Evolutionary conservation across 2,797 vertebrate species (phyloP).

Genomic region (Peromyscus attwateri): DNA sequence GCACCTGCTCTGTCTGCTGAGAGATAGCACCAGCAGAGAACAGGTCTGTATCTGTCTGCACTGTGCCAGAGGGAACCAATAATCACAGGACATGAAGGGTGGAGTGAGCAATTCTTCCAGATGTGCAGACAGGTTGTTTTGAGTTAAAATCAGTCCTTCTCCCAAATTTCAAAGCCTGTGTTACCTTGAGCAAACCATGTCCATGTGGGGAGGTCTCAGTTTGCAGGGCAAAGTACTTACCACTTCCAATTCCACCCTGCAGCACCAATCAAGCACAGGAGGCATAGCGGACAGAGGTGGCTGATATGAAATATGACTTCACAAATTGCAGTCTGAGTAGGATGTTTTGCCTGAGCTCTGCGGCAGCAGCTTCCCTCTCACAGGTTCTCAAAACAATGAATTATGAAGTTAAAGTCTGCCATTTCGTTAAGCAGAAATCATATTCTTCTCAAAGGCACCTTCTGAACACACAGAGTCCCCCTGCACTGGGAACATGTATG

Average conservation of each 20-base stretch:
- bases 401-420: too few species aligned
- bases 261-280: background rate
- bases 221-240: background rate
- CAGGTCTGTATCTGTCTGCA: background rate
- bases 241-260: background rate
- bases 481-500: too few species aligned
- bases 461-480: background rate
- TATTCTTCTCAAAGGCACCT: background rate
- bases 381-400: background rate
- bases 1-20: background rate
- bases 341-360: background rate
- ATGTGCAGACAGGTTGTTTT: background rate
- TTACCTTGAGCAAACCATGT: background rate
- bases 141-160: too few species aligned
- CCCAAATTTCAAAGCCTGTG: background rate
- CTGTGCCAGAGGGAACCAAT: accelerated
- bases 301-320: background rate
- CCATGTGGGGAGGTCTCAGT: accelerated
- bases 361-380: too few species aligned
- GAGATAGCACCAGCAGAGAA: accelerated
- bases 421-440: background rate
- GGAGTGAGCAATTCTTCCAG: too few species aligned
- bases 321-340: background rate
- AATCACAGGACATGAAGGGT: background rate
- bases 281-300: background rate